These are phyloP conservation scores for Eudemis profundana DNA, from an alignment of 2,888 invertebrate species.

Conservation along the genomic window DNA sequence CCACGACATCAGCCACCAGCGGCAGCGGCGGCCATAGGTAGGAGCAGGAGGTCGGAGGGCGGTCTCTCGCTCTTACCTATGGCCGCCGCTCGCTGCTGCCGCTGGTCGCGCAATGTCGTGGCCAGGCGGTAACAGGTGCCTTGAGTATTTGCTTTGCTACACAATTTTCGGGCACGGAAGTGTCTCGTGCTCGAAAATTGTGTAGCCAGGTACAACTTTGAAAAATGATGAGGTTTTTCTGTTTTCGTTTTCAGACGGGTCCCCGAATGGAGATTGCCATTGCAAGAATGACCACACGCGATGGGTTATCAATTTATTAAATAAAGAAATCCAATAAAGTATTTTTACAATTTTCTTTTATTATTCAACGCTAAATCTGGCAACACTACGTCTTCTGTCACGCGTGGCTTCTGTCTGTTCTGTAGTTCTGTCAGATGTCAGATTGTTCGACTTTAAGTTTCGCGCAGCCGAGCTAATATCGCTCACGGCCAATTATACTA, in stretches of 20 bases:
- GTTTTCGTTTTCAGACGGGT: slow-evolving; percentile 56
- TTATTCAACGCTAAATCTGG: too few species aligned
- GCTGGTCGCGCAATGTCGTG: too few species aligned
- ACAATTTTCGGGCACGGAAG: too few species aligned
- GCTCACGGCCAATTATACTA: slow-evolving; percentile 23
- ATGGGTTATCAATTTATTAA: neutral
- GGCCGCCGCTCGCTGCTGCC: too few species aligned
- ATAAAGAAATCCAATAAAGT: neutral
- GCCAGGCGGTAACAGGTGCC: too few species aligned
- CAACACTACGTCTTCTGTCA: neutral
- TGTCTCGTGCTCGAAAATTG: too few species aligned
- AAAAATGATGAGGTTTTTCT: too few species aligned
- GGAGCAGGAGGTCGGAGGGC: too few species aligned
- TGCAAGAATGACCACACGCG: slow-evolving; percentile 40
- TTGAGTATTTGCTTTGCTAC: too few species aligned
- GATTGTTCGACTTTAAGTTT: neutral
- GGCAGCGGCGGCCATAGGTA: too few species aligned
- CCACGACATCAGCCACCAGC: too few species aligned
- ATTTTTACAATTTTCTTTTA: neutral
- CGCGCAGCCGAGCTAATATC: slow-evolving; percentile 19
- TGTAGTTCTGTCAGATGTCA: neutral
- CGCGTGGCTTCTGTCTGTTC: neutral
- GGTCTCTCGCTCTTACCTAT: too few species aligned
- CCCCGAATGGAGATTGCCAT: slow-evolving; percentile 60
- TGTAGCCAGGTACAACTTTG: neutral